Percentiles rank a stretch among this genome's conserved stretches.
Evolutionary conservation across 2,888 invertebrate species (phyloP).

Genomic region (Girardia tigrina): DNA sequence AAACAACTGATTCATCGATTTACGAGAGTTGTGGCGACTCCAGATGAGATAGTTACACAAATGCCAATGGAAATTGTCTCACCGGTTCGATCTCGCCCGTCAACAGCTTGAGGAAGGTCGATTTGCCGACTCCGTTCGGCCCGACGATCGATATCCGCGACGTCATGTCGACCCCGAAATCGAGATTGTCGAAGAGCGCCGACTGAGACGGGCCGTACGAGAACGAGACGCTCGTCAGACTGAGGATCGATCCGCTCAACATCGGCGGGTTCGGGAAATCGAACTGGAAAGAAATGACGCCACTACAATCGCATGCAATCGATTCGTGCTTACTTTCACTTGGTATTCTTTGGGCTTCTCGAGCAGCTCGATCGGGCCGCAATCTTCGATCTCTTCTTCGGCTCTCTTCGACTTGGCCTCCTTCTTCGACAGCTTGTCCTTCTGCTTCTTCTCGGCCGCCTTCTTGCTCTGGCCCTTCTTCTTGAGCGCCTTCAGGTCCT

Average conservation of each 20-base stretch:
- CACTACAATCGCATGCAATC: neutral
- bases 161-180: slow-evolving; percentile 64
- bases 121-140: slow-evolving; percentile 96
- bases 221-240: slow-evolving; percentile 65
- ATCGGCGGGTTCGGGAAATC: slow-evolving; percentile 89
- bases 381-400: slow-evolving; percentile 63
- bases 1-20: too few species aligned
- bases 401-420: slow-evolving; percentile 70
- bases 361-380: slow-evolving; percentile 67
- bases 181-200: slow-evolving; percentile 62
- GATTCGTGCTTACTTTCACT: slow-evolving; percentile 58
- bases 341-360: slow-evolving; percentile 82
- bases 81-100: slow-evolving; percentile 69
- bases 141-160: slow-evolving; percentile 56
- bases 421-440: slow-evolving; percentile 73
- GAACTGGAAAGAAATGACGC: slow-evolving; percentile 55
- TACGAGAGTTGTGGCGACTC: too few species aligned
- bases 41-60: too few species aligned
- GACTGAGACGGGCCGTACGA: slow-evolving; percentile 57
- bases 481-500: slow-evolving; percentile 80
- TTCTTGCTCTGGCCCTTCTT: slow-evolving; percentile 86
- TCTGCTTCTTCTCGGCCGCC: slow-evolving; percentile 82
- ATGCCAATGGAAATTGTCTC: too few species aligned
- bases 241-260: slow-evolving; percentile 86
- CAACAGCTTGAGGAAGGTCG: slow-evolving; percentile 84